Evolutionary conservation across 64 coral and sea anemone genomes (phyloP).

Genomic region (Stichodactyla helianthus): DNA sequence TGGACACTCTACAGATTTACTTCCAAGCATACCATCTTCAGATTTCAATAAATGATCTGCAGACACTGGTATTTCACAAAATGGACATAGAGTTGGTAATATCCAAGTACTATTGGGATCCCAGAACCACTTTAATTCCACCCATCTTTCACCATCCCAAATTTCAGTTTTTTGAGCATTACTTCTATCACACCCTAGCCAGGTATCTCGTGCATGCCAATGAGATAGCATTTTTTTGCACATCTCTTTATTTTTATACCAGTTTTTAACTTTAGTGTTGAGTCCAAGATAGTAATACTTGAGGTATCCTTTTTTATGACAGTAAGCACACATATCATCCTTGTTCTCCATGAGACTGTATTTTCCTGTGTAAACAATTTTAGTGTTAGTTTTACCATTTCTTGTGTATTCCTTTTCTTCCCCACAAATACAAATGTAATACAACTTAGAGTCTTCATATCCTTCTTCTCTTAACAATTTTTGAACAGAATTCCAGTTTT

Average conservation of each 20-base stretch:
- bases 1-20: background rate
- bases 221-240: conserved; percentile 23
- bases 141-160: conserved; percentile 10
- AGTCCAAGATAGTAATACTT: conserved; percentile 39
- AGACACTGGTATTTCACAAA: background rate
- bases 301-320: conserved; percentile 14
- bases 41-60: background rate
- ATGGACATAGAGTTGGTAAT: background rate
- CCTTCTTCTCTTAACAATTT: conserved; percentile 54
- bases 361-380: background rate
- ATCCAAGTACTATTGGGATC: background rate
- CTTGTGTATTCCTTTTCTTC: background rate
- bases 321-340: background rate
- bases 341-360: conserved; percentile 19
- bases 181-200: background rate
- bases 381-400: background rate
- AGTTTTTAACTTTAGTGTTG: background rate
- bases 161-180: background rate
- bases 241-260: conserved; percentile 15
- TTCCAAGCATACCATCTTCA: background rate
- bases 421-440: background rate
- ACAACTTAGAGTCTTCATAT: conserved; percentile 37
- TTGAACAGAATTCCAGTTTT: conserved; percentile 68
- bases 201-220: conserved; percentile 15
- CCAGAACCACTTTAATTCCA: conserved; percentile 4